These are phyloP conservation scores for Euplexia lucipara DNA, from an alignment of 2,888 invertebrate genomes.

Conservation along the genomic window DNA sequence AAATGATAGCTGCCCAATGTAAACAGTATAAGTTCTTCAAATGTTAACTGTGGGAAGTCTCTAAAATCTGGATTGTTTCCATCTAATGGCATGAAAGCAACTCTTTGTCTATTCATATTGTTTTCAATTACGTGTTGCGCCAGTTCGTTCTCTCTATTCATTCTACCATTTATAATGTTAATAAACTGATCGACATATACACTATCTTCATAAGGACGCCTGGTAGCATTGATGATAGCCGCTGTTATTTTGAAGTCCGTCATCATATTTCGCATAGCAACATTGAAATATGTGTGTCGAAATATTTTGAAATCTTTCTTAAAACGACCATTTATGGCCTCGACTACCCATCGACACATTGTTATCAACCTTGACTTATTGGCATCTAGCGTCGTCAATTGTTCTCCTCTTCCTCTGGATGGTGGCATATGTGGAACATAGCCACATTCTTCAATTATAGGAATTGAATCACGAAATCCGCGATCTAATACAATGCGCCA, in stretches of 20 bases:
- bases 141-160: conserved; percentile 27
- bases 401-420: conserved; percentile 11
- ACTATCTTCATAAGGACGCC: conserved; percentile 14
- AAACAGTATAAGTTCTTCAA: no score
- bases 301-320: no score
- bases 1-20: no score
- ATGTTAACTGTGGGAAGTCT: no score
- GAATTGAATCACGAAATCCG: conserved; percentile 18
- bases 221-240: conserved; percentile 20
- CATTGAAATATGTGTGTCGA: conserved; percentile 15
- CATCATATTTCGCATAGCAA: conserved; percentile 24
- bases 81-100: no score
- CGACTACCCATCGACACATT: conserved; percentile 7
- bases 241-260: conserved; percentile 24
- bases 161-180: conserved; percentile 9
- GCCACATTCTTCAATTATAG: conserved; percentile 5
- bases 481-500: conserved; percentile 34
- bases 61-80: no score
- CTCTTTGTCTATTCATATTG: conserved; percentile 23
- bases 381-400: not conserved
- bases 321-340: conserved; percentile 14
- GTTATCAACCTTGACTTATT: conserved; percentile 12
- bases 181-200: conserved; percentile 12
- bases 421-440: conserved; percentile 19
- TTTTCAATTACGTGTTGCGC: conserved; percentile 12